Percentiles rank a stretch among this genome's conserved stretches.
phyloP scores from a whole-genome alignment of 1,140 invertebrate genomes.

The Mizuhopecten yessoensis region DNA sequence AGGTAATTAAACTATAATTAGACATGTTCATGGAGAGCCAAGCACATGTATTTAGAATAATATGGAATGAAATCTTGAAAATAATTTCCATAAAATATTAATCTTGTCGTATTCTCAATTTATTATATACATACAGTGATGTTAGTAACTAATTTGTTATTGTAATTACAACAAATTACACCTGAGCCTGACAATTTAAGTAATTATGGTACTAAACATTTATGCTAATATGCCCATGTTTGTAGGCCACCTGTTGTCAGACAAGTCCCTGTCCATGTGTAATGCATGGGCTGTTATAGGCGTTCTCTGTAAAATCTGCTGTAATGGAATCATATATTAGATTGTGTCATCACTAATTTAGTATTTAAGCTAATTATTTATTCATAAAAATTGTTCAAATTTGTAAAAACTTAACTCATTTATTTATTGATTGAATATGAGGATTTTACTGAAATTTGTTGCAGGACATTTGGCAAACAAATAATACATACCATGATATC shows the following conservation, averaged over 20 bases:
- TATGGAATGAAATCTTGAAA: not conserved
- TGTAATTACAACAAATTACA: conserved; percentile 40
- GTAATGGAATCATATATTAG: not conserved
- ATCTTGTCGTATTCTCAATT: conserved; percentile 21
- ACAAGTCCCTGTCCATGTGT: not conserved
- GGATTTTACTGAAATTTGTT: too few species aligned
- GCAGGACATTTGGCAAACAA: too few species aligned
- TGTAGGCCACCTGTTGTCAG: not conserved
- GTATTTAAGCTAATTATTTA: not conserved
- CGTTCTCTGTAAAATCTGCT: not conserved
- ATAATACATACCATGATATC: too few species aligned
- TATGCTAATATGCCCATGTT: not conserved
- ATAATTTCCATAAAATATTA: conserved; percentile 35
- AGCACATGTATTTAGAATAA: not conserved
- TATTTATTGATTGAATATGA: too few species aligned
- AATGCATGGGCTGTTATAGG: not conserved
- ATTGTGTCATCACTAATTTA: not conserved
- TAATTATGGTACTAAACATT: not conserved
- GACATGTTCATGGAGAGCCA: not conserved
- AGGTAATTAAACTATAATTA: not conserved
- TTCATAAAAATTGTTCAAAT: too few species aligned
- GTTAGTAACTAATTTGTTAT: not conserved
- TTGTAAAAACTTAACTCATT: too few species aligned
- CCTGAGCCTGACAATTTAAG: not conserved
- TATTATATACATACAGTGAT: not conserved